Evolutionary conservation across 1,140 invertebrate species (phyloP).

Genomic region (Brachystomella parvula): DNA sequence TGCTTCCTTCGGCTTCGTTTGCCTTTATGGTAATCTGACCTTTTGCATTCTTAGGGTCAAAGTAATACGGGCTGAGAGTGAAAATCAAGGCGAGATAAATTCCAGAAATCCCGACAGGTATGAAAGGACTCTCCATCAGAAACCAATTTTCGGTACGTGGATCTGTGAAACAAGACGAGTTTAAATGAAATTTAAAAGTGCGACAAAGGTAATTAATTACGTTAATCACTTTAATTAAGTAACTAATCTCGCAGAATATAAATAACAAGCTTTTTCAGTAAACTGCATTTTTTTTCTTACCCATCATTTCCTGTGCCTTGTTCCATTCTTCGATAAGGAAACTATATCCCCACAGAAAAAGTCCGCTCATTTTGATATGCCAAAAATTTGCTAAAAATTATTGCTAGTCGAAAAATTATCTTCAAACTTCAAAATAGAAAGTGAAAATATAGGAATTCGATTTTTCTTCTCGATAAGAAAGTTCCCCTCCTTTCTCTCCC

Average conservation of each 20-base stretch:
- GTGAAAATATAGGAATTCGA: neutral
- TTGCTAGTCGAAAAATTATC: neutral
- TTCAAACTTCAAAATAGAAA: neutral
- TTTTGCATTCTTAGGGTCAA: neutral
- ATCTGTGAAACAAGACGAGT: conserved; percentile 18
- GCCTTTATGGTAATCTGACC: neutral
- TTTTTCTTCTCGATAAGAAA: neutral
- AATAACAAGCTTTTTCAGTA: neutral
- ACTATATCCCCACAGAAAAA: neutral
- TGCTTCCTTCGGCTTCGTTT: neutral
- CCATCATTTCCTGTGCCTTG: neutral
- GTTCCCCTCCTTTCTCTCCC: neutral
- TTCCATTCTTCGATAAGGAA: neutral
- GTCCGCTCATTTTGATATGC: neutral
- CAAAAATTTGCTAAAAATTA: neutral
- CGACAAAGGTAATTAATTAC: neutral
- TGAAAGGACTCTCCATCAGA: conserved; percentile 13
- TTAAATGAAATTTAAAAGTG: conserved; percentile 4
- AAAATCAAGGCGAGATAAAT: conserved; percentile 4
- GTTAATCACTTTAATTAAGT: neutral
- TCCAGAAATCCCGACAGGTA: neutral
- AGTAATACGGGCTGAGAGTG: neutral
- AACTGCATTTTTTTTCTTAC: conserved; percentile 3
- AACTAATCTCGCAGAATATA: neutral
- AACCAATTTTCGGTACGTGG: conserved; percentile 20